Evolutionary conservation across 2,113 vertebrate species (phyloP).

Genomic region (Chroicocephalus ridibundus): DNA sequence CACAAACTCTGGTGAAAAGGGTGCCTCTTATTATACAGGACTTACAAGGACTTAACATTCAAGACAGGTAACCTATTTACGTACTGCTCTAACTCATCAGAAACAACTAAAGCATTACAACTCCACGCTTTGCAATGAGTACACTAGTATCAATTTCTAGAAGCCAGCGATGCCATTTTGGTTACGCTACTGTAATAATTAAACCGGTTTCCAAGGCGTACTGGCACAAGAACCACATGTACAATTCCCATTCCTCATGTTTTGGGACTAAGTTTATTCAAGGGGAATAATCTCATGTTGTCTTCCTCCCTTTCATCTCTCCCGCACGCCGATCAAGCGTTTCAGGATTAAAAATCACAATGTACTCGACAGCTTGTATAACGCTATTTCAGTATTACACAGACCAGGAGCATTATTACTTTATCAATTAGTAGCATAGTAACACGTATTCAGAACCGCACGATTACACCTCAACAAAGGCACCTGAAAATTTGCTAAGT

Average conservation of each 20-base stretch:
- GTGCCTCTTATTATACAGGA: background rate
- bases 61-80: background rate
- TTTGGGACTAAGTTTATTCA: background rate
- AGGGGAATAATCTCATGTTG: background rate
- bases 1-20: background rate
- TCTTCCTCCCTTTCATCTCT: background rate
- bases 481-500: background rate
- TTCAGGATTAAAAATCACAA: background rate
- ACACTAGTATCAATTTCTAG: background rate
- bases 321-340: rapidly evolving
- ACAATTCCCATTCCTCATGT: rapidly evolving
- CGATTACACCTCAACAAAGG: background rate
- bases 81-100: background rate
- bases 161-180: background rate
- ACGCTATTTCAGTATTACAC: rapidly evolving
- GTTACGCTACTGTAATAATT: background rate
- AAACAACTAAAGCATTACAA: background rate
- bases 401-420: background rate
- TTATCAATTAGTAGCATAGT: rapidly evolving
- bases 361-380: background rate
- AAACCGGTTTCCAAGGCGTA: background rate
- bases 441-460: rapidly evolving
- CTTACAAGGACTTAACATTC: background rate
- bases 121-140: background rate
- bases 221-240: rapidly evolving